Evolutionary conservation across 2,888 invertebrate species (phyloP).

Genomic region (Sussaba pulchella): DNA sequence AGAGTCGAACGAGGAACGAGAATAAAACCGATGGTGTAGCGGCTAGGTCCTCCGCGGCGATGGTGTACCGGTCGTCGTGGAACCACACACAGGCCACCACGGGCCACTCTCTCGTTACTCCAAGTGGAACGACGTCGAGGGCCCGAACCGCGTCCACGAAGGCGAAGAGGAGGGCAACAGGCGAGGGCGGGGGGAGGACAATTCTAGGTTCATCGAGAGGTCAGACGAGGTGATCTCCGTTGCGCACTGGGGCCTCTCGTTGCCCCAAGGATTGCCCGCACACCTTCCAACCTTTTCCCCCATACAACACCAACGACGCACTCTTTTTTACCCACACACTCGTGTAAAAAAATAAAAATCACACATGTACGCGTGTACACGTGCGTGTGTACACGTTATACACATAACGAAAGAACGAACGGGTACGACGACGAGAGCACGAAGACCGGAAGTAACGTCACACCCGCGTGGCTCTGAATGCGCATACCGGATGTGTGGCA

Average conservation of each 20-base stretch:
- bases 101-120: conserved; percentile 66
- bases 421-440: conserved; percentile 79
- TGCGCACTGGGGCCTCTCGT: conserved; percentile 77
- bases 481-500: conserved; percentile 85
- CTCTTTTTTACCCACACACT: conserved; percentile 14
- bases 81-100: conserved; percentile 20
- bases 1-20: conserved; percentile 31
- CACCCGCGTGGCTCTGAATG: conserved; percentile 84
- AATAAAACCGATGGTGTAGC: conserved; percentile 12
- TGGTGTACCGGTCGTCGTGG: conserved; percentile 7
- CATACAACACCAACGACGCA: conserved; percentile 11
- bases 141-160: conserved; percentile 50
- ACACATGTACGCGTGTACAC: conserved; percentile 8
- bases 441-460: conserved; percentile 84
- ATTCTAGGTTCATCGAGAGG: conserved; percentile 82
- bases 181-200: conserved; percentile 70
- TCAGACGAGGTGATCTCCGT: conserved; percentile 81
- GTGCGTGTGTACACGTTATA: conserved; percentile 25
- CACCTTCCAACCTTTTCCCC: conserved; percentile 44
- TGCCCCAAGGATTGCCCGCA: conserved; percentile 69
- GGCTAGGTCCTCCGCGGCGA: neutral
- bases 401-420: conserved; percentile 47
- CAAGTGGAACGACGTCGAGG: conserved; percentile 61
- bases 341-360: neutral
- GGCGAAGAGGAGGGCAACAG: conserved; percentile 48